Percentiles rank a stretch among this genome's conserved stretches.
These are phyloP conservation scores for Heliconius hewitsoni DNA, from an alignment of 1,140 invertebrate species.

Conservation along the genomic window DNA sequence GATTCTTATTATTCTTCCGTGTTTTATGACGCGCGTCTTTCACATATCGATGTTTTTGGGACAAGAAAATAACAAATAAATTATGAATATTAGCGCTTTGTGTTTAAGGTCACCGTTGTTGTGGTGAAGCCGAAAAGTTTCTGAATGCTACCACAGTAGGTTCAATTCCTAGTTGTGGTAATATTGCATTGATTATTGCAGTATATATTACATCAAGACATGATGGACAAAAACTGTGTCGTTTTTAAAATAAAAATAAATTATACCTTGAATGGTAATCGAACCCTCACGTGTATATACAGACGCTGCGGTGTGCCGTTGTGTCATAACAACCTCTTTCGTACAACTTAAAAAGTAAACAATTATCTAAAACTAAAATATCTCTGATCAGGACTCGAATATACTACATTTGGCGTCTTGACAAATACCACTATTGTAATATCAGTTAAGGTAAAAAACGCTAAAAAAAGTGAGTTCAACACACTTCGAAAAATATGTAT, in stretches of 20 bases:
- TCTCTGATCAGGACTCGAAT: neutral
- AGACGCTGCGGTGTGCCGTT: too few relatives aligned
- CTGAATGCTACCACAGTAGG: too few relatives aligned
- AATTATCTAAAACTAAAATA: too few relatives aligned
- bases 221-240: too few relatives aligned
- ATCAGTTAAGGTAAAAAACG: neutral
- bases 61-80: constrained; percentile 4
- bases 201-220: too few relatives aligned
- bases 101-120: neutral
- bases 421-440: neutral
- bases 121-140: neutral
- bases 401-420: neutral
- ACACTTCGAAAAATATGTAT: neutral
- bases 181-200: too few relatives aligned
- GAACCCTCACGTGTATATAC: too few relatives aligned
- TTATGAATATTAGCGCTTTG: neutral
- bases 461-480: neutral
- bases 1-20: neutral
- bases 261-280: too few relatives aligned
- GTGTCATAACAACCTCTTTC: too few relatives aligned
- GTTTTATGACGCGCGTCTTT: neutral
- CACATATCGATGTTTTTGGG: neutral
- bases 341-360: too few relatives aligned
- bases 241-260: too few relatives aligned
- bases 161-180: too few relatives aligned